Conservation (phyloP, 2,888 invertebrate genomes). For the Cosmia trapezina region DNA sequence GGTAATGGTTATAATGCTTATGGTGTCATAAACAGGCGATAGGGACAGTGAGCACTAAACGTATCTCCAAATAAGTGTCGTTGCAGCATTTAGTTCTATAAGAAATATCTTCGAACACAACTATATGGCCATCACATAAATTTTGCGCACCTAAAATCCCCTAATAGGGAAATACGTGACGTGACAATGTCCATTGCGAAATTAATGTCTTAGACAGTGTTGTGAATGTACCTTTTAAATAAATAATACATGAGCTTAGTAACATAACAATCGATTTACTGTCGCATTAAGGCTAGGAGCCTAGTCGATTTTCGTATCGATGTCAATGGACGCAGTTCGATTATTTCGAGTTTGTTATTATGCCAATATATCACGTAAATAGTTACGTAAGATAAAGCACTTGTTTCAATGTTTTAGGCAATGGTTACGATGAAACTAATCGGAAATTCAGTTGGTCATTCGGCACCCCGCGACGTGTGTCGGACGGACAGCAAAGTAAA, state of each 20-base stretch:
- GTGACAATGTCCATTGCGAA: slow-evolving; percentile 51
- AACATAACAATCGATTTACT: slow-evolving; percentile 52
- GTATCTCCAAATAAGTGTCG: slow-evolving; percentile 47
- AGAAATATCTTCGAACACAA: slow-evolving; percentile 42
- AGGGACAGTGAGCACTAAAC: slow-evolving; percentile 36
- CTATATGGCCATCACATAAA: slow-evolving; percentile 23
- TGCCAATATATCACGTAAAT: slow-evolving; percentile 38
- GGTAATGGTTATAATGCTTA: slow-evolving; percentile 57
- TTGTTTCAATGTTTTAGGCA: slow-evolving; percentile 63
- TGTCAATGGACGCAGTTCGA: slow-evolving; percentile 53
- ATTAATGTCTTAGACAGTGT: slow-evolving; percentile 46
- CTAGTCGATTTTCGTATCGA: slow-evolving; percentile 55
- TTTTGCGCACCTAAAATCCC: slow-evolving; percentile 28
- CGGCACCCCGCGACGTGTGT: slow-evolving; percentile 60
- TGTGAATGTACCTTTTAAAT: slow-evolving; percentile 32
- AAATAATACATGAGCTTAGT: slow-evolving; percentile 48
- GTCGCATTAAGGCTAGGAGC: slow-evolving; percentile 32
- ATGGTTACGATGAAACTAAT: slow-evolving; percentile 65
- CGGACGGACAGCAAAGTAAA: slow-evolving; percentile 50
- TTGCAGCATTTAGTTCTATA: slow-evolving; percentile 21
- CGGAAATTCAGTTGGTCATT: slow-evolving; percentile 59
- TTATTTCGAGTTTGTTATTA: slow-evolving; percentile 31
- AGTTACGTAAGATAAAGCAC: slow-evolving; percentile 47
- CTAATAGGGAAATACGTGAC: slow-evolving; percentile 42
- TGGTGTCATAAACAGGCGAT: slow-evolving; percentile 52